phyloP scores from a whole-genome alignment of 2,888 invertebrate genomes.

The Cabera pusaria region DNA sequence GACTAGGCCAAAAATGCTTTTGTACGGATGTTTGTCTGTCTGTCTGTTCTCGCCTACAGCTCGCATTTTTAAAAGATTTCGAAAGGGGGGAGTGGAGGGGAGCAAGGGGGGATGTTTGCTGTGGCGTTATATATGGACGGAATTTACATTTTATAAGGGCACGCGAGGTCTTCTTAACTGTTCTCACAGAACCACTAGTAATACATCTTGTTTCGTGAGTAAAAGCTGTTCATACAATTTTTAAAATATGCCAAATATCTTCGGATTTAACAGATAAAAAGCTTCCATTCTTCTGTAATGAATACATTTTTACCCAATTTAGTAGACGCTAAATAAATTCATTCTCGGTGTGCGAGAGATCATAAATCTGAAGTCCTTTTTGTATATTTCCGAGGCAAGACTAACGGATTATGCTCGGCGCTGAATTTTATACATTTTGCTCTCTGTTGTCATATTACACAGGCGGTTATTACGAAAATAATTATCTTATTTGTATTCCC shows the following conservation, averaged over 20 bases:
- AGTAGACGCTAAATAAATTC: conserved; percentile 57
- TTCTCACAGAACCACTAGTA: too few species aligned
- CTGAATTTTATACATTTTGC: conserved; percentile 52
- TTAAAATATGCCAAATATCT: conserved; percentile 9
- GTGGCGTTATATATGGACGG: too few species aligned
- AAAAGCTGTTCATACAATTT: conserved; percentile 14
- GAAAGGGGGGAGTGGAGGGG: too few species aligned
- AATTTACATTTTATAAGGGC: too few species aligned
- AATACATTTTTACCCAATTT: conserved; percentile 60
- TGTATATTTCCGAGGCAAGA: conserved; percentile 54
- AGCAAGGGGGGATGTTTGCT: too few species aligned
- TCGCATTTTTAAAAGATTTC: too few species aligned
- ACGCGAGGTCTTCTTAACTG: too few species aligned
- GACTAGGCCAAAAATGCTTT: too few species aligned
- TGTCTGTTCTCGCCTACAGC: too few species aligned
- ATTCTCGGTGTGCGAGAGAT: conserved; percentile 49
- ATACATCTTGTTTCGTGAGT: conserved; percentile 19
- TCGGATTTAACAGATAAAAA: conserved; percentile 24
- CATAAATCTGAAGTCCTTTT: conserved; percentile 60
- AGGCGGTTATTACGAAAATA: conserved; percentile 39
- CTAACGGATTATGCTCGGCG: conserved; percentile 51
- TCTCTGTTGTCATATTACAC: conserved; percentile 43
- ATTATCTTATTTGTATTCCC: conserved; percentile 31
- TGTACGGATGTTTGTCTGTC: too few species aligned
- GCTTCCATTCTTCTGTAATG: conserved; percentile 25